A percentile compares a stretch with the other conserved stretches of the same genome.
These are phyloP conservation scores for Hoplodrina blanda DNA, from an alignment of 2,888 invertebrate genomes.

Conservation along the genomic window DNA sequence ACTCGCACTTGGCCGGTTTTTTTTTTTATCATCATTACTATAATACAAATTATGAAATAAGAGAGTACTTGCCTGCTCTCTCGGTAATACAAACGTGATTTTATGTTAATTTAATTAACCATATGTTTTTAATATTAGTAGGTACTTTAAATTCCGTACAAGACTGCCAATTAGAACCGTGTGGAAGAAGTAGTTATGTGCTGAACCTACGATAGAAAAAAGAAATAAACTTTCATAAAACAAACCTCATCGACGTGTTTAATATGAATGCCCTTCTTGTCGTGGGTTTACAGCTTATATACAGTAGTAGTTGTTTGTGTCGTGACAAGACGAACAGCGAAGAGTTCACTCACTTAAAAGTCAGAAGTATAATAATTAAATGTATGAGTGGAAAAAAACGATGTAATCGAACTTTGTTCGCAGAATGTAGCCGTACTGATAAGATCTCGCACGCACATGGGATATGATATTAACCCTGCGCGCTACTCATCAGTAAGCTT, in stretches of 20 bases:
- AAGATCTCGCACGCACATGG: slow-evolving; percentile 49
- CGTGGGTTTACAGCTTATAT: slow-evolving; percentile 14
- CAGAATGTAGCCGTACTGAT: slow-evolving; percentile 22
- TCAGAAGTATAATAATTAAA: slow-evolving; percentile 35
- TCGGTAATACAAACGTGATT: neutral
- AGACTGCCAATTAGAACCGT: neutral
- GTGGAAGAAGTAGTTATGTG: neutral
- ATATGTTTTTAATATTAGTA: neutral
- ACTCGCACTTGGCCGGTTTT: too few relatives aligned
- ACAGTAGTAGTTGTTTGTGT: slow-evolving; percentile 3
- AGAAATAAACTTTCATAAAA: neutral
- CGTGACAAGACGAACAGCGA: slow-evolving; percentile 9
- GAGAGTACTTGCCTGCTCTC: neutral
- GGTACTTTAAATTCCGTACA: neutral
- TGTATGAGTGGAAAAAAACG: slow-evolving; percentile 48
- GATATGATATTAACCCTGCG: slow-evolving; percentile 32
- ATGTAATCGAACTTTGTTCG: slow-evolving; percentile 28
- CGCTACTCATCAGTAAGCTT: neutral
- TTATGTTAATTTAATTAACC: neutral
- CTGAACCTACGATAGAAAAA: neutral
- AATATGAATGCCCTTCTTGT: slow-evolving; percentile 5
- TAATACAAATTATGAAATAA: neutral
- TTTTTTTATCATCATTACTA: too few relatives aligned
- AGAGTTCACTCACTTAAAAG: slow-evolving; percentile 10
- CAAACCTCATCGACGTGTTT: neutral